Evolutionary conservation across 2,113 vertebrate genomes (phyloP), one percentile per base, ranked within the genome.

Genomic region (Alosa alosa): DNA sequence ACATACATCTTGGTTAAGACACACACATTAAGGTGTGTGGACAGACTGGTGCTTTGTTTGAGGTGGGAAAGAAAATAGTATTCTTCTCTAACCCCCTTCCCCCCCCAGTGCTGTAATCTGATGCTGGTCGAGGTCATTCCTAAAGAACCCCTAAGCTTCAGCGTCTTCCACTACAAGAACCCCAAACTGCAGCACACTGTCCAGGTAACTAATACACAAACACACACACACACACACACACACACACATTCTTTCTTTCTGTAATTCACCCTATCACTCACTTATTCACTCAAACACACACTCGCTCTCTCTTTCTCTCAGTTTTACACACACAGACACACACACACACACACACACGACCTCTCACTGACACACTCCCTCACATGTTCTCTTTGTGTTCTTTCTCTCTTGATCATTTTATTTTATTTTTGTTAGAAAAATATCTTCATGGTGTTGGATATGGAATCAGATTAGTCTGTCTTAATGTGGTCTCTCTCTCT

Each of bases 41-140:
- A 8, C 9, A 49, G 47, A 49, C 47, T 49, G 47, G 47, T 49
- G 47, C 47, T 13, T 13, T 49, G 47, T 49, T 6, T 49, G 47
- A 49, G 47, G 52, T 55, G 52, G 52, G 47, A 49, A 49, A 10
- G 11, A 49, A 55, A 55, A 18, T 18, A 44, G 49, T 50, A 36
- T 17, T 49, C 45, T 45, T n/a, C 49, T n/a, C n/a, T 18, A 39
- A 15, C 2, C 46, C 31, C 55, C 25, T 22, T 31, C 92, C 15
- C 89, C 64, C 0, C 91, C 11, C 92, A 99, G 98, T 99, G 98
- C 86, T 97, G 97, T 89, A 99, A 99, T 92, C 95, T 99, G 89
- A 99, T 99, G 98, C 95, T 99, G n/a, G 98, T 99, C 88, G 98
- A 99, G 87, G 94, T 99, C 83, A 99, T 99, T 87, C 97, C 98